These are phyloP conservation scores for Ptychochromis oligacanthus DNA, from an alignment of 2,113 vertebrate genomes.

Conservation along the genomic window DNA sequence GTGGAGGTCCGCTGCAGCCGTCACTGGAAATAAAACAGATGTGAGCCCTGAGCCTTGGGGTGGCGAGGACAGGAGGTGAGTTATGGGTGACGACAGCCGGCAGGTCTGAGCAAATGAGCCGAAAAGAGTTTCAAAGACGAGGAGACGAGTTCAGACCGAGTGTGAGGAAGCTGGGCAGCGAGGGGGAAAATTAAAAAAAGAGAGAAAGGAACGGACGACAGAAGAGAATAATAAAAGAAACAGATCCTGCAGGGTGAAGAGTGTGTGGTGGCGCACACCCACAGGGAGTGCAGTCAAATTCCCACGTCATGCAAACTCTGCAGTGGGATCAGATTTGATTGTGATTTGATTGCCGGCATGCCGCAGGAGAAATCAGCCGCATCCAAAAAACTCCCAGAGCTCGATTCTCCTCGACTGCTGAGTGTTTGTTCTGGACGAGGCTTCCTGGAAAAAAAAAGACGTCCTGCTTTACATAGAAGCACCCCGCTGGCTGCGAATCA, in stretches of 20 bases:
- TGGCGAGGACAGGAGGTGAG: neutral
- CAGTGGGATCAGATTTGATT: neutral
- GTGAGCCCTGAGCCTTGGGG: neutral
- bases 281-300: neutral
- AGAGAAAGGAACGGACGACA: neutral
- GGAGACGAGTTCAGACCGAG: neutral
- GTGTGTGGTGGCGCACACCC: neutral
- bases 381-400: neutral
- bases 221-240: neutral
- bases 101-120: neutral
- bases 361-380: neutral
- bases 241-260: neutral
- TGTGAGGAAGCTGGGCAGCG: neutral
- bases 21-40: neutral
- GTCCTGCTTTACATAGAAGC: neutral
- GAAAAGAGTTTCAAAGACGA: neutral
- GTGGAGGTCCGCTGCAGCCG: neutral
- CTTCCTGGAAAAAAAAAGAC: neutral
- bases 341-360: neutral
- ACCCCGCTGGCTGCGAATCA: neutral
- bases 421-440: neutral
- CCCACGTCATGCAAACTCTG: conserved; percentile 17
- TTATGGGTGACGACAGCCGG: neutral
- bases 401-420: neutral
- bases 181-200: conserved; percentile 7